Base-by-base conservation (phyloP, 2,797 vertebrate species). In the Cetoscarus ocellatus region DNA sequence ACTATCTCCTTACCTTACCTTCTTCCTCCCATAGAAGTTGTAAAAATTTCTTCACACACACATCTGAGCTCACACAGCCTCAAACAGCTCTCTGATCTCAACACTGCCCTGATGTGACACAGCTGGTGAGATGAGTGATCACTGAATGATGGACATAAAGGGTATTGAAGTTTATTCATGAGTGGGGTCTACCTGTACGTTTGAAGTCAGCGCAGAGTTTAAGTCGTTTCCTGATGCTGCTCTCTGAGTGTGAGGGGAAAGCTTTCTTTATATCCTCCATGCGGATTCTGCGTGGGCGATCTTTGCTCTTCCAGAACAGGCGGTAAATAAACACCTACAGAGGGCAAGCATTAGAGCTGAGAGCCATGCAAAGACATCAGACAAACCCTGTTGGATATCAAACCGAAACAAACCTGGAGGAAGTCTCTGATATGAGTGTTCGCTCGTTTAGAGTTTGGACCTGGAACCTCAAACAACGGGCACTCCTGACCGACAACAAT, bases 241-340 rank as follows among this genome's bases (percentile, higher is more conserved):
- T 99, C 90, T 99, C 98, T 0, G 98, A 99, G 86, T 99, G 98
- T 0, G 98, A 99, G 39, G 98, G 98, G 91, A 99, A 99, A 0
- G 98, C 98, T 80, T 99, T 99, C 89, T 99, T 99, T 60, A 99
- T 99, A 40, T 99, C 98, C 89, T 99, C 98, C 98, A 99, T 99
- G 58, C 98, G 96, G 75, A 99, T 99, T 34, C 98, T 92, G 2
- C 97, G 93, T 0, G 98, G 98, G 0, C 97, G 95, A 81, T 99
- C 98, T 73, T 97, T 95, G 92, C 98, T 99, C 83, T 99, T 99
- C 97, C 98, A 99, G 92, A 99, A 99, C 17, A 99, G 87, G 7
- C 98, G 95, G 64, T 99, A 99, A 86, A 99, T 99, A 81, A 99
- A 99, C 35, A 99, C 98, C 98, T 99, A 58, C 3, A 86, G 52